Base-by-base conservation (phyloP, 1,140 invertebrate genomes). In the Drosophila sp. region DNA sequence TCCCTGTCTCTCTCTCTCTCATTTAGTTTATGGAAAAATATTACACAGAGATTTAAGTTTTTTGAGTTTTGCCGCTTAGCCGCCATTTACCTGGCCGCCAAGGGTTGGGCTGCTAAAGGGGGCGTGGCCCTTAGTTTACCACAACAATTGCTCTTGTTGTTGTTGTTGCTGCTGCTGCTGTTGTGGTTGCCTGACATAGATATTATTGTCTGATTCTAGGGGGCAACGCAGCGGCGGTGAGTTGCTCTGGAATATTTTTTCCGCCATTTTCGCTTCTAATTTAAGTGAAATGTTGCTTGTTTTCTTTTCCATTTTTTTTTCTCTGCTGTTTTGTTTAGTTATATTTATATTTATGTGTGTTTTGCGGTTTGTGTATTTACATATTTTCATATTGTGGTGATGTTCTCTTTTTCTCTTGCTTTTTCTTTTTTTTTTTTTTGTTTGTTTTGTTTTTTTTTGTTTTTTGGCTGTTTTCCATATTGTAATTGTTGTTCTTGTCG, bases 11-110 rank as follows among this genome's bases (percentile, higher is more conserved):
- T 50, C 10, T 38, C 35, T 47, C 29, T 35, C 65, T 54, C 38
- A 25, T 23, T 58, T 62, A 67, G 76, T 82, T 85, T 85, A 85
- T 85, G 82, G 76, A 79, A 70, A 85, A 85, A 85, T 85, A 85
- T 85, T 85, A 82, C 74, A 85, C 66, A 73, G 82, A 85, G 82
- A 85, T 85, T 85, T 82, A 85, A 87, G 83, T 85, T 85, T 85
- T 76, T 68, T 61, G 58, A 78, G 78, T 70, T 85, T 61, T 70
- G 66, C 63, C 71, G 73, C 75, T 81, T 66, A 66, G 69, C 63
- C 72, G 61, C 60, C 64, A 60, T 85, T 84, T 85, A 87, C 82
- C 79, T 85, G 82, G 82, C 81, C 79, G 64, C 67, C 56, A 61
- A 68, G 70, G 60, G 60, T 66, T 61, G 35, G 44, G 60, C 30